Evolutionary conservation across 2,888 invertebrate genomes (phyloP).

Genomic region (Choristoneura rosaceana): DNA sequence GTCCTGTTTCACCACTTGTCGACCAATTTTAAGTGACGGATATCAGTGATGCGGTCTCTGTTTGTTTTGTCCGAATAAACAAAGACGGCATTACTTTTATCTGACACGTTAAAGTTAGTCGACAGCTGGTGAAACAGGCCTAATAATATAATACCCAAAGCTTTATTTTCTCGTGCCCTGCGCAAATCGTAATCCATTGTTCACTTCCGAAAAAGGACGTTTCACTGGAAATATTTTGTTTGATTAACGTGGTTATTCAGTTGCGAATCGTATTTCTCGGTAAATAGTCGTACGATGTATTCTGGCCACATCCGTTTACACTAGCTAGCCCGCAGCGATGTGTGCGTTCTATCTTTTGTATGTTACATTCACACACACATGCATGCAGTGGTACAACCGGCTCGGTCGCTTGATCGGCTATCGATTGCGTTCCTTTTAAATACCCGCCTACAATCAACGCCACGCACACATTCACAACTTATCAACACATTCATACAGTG

Average conservation of each 20-base stretch:
- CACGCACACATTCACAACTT: conserved; percentile 41
- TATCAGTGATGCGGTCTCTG: too few species aligned
- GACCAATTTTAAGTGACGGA: too few species aligned
- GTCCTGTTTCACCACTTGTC: too few species aligned
- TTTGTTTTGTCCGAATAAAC: too few species aligned
- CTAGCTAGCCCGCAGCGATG: conserved; percentile 44
- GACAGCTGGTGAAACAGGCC: too few species aligned
- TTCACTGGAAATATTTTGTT: not conserved
- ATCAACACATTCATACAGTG: conserved; percentile 23
- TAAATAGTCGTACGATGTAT: conserved; percentile 49
- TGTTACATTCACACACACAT: conserved; percentile 47
- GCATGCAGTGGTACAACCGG: conserved; percentile 55
- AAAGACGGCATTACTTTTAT: too few species aligned
- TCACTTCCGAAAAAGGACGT: not conserved
- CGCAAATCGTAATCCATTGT: not conserved
- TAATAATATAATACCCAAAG: too few species aligned
- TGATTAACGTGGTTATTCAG: conserved; percentile 8
- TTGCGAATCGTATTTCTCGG: conserved; percentile 44
- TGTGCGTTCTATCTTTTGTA: conserved; percentile 42
- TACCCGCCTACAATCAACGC: conserved; percentile 60
- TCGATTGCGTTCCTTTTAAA: conserved; percentile 71
- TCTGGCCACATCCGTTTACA: conserved; percentile 69
- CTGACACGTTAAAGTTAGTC: too few species aligned
- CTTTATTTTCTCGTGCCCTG: not conserved
- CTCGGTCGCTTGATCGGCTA: conserved; percentile 66